Base-by-base conservation (phyloP, 2,888 invertebrate species). In the Orthosia cruda region DNA sequence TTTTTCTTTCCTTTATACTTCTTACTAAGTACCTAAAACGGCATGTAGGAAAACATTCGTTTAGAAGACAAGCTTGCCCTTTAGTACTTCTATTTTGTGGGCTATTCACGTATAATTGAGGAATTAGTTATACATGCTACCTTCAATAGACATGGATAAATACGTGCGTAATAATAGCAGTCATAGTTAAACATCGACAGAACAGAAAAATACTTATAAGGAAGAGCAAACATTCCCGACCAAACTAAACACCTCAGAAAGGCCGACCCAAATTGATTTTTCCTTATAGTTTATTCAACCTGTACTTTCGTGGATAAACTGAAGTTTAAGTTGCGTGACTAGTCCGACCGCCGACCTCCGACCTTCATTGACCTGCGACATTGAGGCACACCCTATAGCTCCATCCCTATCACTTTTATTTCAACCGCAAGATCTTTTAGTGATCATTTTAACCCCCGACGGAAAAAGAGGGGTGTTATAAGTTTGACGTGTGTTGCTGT, bases 291-390 rank as follows among this genome's bases (percentile, higher is more conserved):
- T 77, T 86, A 82, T 81, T 83, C 77, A 76, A 81, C 76, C 73
- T 84, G 78, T 79, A 78, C 78, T 86, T 86, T 79, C 58, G 67
- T 84, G 85, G 77, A 86, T 83, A 74, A 88, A 89, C 82, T 87
- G 80, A 89, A 87, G 81, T 88, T 83, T 73, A 80, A 85, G 84
- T 93, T 91, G 93, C 95, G 94, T 95, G 94, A 91, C 93, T 90
- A 87, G 79, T 86, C 89, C 84, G 86, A 90, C 91, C 90, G 88
- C 86, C 84, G 81, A 88, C 90, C 89, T 85, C 71, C 88, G 89
- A 92, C 94, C 92, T 93, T 92, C 90, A 89, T 87, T 92, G 92
- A 93, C 93, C 94, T 93, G 83, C 85, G 92, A 90, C 93, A 90
- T 91, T 90, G 89, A 90, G 89, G 89, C 90, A 85, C 91, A 87